Conservation (phyloP, 2,888 invertebrate genomes). For the Acleris emargana region DNA sequence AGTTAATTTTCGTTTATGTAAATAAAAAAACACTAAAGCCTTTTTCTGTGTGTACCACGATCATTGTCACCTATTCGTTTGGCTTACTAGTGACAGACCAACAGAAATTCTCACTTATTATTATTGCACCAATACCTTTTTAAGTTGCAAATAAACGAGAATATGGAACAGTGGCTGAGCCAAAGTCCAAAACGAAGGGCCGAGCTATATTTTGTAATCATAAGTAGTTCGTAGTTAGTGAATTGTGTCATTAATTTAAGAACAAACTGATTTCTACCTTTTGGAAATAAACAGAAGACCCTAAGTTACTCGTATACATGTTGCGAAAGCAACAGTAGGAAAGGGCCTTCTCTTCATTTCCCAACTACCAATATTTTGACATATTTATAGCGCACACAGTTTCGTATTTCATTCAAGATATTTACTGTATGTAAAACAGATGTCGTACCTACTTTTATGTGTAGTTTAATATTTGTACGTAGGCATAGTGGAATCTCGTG, state of each 20-base stretch:
- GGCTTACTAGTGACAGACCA: conserved; percentile 14
- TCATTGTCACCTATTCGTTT: too few species aligned
- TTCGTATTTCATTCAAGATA: conserved; percentile 17
- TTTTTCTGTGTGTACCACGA: too few species aligned
- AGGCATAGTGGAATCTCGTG: conserved; percentile 43
- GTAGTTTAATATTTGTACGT: conserved; percentile 30
- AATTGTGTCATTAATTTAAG: conserved; percentile 50
- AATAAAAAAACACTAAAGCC: too few species aligned
- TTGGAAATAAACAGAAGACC: too few species aligned
- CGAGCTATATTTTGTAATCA: conserved; percentile 60
- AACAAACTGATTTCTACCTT: conserved; percentile 4
- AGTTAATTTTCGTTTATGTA: too few species aligned
- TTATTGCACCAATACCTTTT: conserved; percentile 46
- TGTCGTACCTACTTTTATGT: conserved; percentile 20
- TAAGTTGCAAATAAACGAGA: conserved; percentile 5
- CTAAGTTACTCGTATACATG: too few species aligned
- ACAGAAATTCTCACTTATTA: conserved; percentile 51
- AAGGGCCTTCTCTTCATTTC: not conserved
- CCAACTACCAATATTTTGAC: not conserved
- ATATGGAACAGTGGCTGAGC: conserved; percentile 50
- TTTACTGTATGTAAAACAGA: conserved; percentile 1
- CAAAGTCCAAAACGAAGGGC: conserved; percentile 58
- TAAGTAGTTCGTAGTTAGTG: conserved; percentile 50
- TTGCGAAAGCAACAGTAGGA: too few species aligned
- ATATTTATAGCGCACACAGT: conserved; percentile 50